These are phyloP conservation scores for Rafetus swinhoei DNA, from an alignment of 2,113 vertebrate species.

Conservation along the genomic window DNA sequence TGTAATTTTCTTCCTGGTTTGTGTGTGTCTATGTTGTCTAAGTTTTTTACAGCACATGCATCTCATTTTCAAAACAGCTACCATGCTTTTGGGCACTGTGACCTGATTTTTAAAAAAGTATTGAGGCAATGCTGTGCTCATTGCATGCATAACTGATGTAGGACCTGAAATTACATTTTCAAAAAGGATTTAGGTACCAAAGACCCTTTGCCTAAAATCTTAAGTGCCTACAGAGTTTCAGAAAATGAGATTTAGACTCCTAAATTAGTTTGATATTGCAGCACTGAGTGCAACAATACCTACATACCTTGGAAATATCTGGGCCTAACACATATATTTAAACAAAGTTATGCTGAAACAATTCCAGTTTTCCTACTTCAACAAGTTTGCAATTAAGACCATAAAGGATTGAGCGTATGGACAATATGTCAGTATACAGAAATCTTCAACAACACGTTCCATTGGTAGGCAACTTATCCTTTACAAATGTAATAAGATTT, in stretches of 20 bases:
- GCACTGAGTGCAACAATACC: not conserved
- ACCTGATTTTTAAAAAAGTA: not conserved
- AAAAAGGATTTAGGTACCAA: not conserved
- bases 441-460: not conserved
- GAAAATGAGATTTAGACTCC: not conserved
- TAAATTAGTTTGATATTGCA: not conserved
- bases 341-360: accelerated
- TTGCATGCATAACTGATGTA: not conserved
- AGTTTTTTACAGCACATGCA: not conserved
- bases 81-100: not conserved
- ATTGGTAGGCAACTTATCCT: not conserved
- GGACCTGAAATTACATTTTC: not conserved
- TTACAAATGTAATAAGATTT: not conserved
- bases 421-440: not conserved
- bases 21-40: not conserved
- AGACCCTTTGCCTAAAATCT: not conserved
- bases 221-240: not conserved
- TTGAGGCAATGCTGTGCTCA: not conserved
- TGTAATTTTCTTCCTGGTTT: not conserved
- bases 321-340: not conserved
- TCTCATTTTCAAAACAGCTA: not conserved
- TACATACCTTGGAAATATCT: not conserved
- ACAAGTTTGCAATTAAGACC: not conserved
- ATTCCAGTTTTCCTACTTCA: not conserved
- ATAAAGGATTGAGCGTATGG: not conserved